phyloP scores from a whole-genome alignment of 2,113 vertebrate genomes.

The Tachycineta bicolor region DNA sequence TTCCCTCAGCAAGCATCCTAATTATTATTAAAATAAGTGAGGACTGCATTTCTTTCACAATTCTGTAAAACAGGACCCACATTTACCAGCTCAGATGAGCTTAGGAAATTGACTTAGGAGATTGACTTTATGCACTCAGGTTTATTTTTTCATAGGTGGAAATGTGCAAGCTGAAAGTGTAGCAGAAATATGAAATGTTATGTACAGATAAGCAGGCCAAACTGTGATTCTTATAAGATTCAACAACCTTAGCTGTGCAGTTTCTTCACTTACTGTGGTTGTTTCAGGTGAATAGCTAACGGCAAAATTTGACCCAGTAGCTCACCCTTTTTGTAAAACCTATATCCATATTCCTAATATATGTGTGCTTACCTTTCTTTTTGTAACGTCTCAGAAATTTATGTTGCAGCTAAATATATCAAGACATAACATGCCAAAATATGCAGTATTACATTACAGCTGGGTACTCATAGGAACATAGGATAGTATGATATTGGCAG shows the following conservation, averaged over 20 bases:
- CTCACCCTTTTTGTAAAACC: not conserved
- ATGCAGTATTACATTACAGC: not conserved
- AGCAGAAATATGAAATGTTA: not conserved
- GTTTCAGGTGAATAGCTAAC: not conserved
- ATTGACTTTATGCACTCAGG: not conserved
- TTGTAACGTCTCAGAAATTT: not conserved
- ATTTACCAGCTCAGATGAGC: not conserved
- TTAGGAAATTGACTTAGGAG: not conserved
- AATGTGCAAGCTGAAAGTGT: not conserved
- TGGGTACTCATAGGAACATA: not conserved
- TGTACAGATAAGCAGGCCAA: not conserved
- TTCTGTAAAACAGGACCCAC: not conserved
- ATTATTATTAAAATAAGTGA: not conserved
- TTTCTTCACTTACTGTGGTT: not conserved
- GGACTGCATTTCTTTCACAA: not conserved
- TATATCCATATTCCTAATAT: not conserved
- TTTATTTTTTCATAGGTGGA: not conserved
- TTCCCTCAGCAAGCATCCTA: not conserved
- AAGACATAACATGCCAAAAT: too few relatives aligned
- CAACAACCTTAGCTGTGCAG: not conserved
- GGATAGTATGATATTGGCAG: not conserved
- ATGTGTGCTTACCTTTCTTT: not conserved
- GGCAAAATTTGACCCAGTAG: not conserved
- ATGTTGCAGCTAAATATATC: too few relatives aligned
- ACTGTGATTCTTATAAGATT: not conserved